Evolutionary conservation across 2,888 invertebrate genomes (phyloP), one percentile per base, ranked within the genome.

Genomic region (Microplitis manilae): DNA sequence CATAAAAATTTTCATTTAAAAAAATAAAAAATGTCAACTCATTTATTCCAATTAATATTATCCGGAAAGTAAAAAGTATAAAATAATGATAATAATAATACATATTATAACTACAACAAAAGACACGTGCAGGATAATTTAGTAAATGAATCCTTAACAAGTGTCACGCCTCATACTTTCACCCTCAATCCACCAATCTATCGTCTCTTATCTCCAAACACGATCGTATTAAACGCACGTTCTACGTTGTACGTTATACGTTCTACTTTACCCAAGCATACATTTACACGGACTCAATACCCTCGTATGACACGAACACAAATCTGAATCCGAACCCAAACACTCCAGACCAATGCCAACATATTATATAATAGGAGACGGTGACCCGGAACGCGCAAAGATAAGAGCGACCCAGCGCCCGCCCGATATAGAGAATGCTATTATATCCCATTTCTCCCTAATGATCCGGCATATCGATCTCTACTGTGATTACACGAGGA

Each of bases 81-180:
- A 50, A 9, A 13, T 50, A 50, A 50, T 50, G 6, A 50, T 50
- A 50, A 50, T 9, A 50, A 9, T 13, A 20, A 20, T 7, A n/a
- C 2, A 67, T 67, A 67, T 13, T 50, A 50, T 50, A 8, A 50
- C 9, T 13, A 50, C 9, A 13, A 50, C 13, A 41, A 59, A 20
- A 67, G 76, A 40, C 79, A 79, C 79, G 79, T 79, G 79, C 65
- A 59, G 15, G 15, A 20, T 20, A 50, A 68, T 64, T 78, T 73
- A 64, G 77, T 77, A 78, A 77, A 79, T 79, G 78, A 78, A 73
- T 76, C 73, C 17, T 40, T 77, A 81, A 81, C 73, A 78, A 81
- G 77, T 78, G 78, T 78, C 75, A 75, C 77, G 79, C 77, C 78
- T 13, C 73, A 75, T 75, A 64, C 62, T 67, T 50, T 60, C 70